Percentiles rank a stretch among this genome's conserved stretches.
Evolutionary conservation across 2,888 invertebrate species (phyloP).

Genomic region (Epinotia demarniana): DNA sequence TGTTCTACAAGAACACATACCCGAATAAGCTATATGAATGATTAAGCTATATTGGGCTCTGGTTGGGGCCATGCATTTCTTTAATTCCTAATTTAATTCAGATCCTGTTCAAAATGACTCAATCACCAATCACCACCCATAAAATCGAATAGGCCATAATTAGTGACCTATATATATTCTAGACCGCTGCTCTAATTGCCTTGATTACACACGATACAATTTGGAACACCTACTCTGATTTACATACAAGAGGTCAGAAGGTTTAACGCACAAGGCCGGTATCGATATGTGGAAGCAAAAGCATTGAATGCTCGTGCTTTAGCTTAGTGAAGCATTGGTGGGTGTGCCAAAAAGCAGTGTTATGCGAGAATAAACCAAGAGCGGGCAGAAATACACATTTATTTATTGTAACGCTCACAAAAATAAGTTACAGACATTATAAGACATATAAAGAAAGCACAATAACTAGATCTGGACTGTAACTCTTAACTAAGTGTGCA

Average conservation of each 20-base stretch:
- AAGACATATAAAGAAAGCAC: too few species aligned
- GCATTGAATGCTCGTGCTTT: slow-evolving; percentile 31
- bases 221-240: slow-evolving; percentile 38
- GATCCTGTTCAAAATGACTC: not conserved
- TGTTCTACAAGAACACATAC: too few species aligned
- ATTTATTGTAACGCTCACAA: too few species aligned
- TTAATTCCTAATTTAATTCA: not conserved
- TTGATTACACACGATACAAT: slow-evolving; percentile 32
- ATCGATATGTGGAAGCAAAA: slow-evolving; percentile 39
- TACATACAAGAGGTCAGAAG: slow-evolving; percentile 35
- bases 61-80: too few species aligned
- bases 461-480: too few species aligned
- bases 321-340: slow-evolving; percentile 15
- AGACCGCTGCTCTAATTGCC: slow-evolving; percentile 31
- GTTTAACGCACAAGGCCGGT: slow-evolving; percentile 29
- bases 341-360: slow-evolving; percentile 36
- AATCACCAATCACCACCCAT: not conserved
- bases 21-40: too few species aligned
- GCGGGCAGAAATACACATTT: too few species aligned
- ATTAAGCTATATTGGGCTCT: too few species aligned
- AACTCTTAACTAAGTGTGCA: too few species aligned
- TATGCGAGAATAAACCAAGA: slow-evolving; percentile 20
- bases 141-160: slow-evolving; percentile 25
- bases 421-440: too few species aligned
- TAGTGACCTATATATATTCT: slow-evolving; percentile 34